Conservation (phyloP, 1,140 invertebrate species). For the Palaemon carinicauda region DNA sequence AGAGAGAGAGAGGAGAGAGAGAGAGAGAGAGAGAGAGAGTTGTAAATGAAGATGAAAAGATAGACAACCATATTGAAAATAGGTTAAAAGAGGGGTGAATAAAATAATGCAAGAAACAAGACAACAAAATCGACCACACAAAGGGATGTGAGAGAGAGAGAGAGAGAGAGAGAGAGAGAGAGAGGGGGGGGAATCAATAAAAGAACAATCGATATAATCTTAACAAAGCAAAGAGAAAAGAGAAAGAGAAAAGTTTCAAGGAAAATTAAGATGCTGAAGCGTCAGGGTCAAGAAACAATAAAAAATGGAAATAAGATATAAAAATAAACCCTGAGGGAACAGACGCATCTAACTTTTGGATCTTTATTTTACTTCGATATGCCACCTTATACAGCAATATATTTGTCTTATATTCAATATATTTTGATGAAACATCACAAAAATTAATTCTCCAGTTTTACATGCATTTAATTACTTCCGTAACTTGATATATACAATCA, state of each 20-base stretch:
- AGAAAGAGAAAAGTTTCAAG: background rate
- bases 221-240: background rate
- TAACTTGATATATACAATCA: too few relatives aligned
- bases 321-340: too few relatives aligned
- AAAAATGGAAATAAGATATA: too few relatives aligned
- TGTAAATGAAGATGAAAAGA: background rate
- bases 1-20: background rate
- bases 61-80: too few relatives aligned
- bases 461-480: too few relatives aligned
- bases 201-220: background rate
- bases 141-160: background rate
- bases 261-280: background rate
- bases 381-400: too few relatives aligned
- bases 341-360: too few relatives aligned
- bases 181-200: background rate
- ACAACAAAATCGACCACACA: background rate
- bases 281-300: background rate
- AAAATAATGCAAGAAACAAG: too few relatives aligned
- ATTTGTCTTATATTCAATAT: too few relatives aligned
- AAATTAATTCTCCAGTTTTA: too few relatives aligned
- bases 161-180: background rate
- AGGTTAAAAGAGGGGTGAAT: background rate
- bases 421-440: too few relatives aligned
- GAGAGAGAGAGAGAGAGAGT: background rate
- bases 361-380: too few relatives aligned